Percentiles rank a stretch among this genome's conserved stretches.
Evolutionary conservation across 2,797 vertebrate genomes (phyloP).

Genomic region (Diplodus sargus): DNA sequence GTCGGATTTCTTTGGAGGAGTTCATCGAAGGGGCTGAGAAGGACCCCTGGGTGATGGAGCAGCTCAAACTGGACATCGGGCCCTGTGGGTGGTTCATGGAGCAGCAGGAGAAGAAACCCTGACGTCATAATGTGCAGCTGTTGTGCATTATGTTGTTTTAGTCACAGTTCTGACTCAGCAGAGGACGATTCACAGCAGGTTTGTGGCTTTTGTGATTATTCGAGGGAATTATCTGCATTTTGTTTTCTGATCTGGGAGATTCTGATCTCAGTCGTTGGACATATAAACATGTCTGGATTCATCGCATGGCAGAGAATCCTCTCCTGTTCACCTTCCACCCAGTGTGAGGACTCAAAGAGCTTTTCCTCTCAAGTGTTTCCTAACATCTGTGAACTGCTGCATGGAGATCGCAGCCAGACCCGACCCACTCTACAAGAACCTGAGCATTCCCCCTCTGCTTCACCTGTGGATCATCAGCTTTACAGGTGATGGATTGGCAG

Average conservation of each 20-base stretch:
- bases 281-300: too few species aligned
- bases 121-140: neutral
- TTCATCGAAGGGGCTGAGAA: conserved; percentile 81
- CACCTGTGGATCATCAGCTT: neutral
- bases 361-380: neutral
- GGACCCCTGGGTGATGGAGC: conserved; percentile 82
- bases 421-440: neutral
- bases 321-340: neutral
- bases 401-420: neutral
- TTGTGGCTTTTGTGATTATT: neutral
- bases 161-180: neutral
- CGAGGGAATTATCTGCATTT: neutral
- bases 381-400: neutral
- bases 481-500: neutral
- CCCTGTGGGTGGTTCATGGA: conserved; percentile 77
- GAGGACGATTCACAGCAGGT: neutral
- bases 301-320: too few species aligned
- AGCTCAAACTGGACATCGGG: conserved; percentile 79
- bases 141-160: too few species aligned
- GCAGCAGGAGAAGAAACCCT: conserved; percentile 58
- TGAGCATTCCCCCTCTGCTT: neutral
- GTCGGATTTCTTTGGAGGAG: conserved; percentile 81
- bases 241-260: neutral
- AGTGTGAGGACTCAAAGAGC: neutral
- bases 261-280: neutral